A percentile compares a stretch with the other conserved stretches of the same genome.
These are phyloP conservation scores for Gambelia wislizenii DNA, from an alignment of 2,797 vertebrate species.

Conservation along the genomic window DNA sequence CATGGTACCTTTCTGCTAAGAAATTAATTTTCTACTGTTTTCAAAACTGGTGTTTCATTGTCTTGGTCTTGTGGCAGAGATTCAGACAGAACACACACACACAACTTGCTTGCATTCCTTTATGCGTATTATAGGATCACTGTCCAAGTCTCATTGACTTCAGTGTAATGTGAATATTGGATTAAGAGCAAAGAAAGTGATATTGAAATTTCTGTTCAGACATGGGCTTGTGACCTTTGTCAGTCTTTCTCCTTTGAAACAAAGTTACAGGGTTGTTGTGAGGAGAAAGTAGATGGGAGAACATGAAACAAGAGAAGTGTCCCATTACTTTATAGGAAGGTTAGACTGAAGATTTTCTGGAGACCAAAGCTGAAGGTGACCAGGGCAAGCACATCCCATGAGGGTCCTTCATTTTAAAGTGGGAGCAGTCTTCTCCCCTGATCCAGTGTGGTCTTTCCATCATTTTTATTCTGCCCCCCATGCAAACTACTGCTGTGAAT, in stretches of 20 bases:
- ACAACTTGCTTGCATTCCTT: too few relatives aligned
- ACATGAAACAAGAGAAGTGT: neutral
- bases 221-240: neutral
- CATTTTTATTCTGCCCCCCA: neutral
- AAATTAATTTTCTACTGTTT: too few relatives aligned
- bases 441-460: neutral
- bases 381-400: neutral
- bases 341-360: neutral
- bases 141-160: neutral
- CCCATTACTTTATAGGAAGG: neutral
- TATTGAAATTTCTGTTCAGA: neutral
- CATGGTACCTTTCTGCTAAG: too few relatives aligned
- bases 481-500: neutral
- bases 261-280: neutral
- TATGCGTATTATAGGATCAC: too few relatives aligned
- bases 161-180: neutral
- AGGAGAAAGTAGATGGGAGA: neutral
- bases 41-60: too few relatives aligned
- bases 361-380: neutral
- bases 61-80: too few relatives aligned
- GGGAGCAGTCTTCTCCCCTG: neutral
- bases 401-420: neutral
- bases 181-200: too few relatives aligned
- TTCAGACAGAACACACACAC: too few relatives aligned
- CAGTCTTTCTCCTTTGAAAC: neutral